Evolutionary conservation across 2,797 vertebrate genomes (phyloP), one percentile per base, ranked within the genome.

Genomic region (Macroramphosus scolopax): DNA sequence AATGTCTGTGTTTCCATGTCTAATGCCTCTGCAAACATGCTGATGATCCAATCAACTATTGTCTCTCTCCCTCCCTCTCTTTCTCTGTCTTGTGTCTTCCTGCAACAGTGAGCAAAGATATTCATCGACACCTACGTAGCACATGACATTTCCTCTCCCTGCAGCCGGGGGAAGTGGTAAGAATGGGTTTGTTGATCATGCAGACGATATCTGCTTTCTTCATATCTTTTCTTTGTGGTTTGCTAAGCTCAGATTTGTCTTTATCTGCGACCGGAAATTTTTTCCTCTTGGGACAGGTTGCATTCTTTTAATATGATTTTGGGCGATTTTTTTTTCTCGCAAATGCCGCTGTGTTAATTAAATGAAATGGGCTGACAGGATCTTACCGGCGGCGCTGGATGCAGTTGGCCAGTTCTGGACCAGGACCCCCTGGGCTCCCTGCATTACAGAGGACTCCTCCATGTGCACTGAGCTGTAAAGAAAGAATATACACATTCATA

Each of bases 361-460:
- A 5, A n/a, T n/a, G n/a, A n/a, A 33, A 20, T 5, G 31, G 5
- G 52, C 90, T 88, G 65, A 92, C 82, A 66, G 89, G 91, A 79
- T 75, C 87, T 93, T 81, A 91, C 93, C 90, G 81, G 95, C 94
- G 18, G 95, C 93, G 54, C 95, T 98, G 71, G 95, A 98, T 52
- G 94, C 94, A 12, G 96, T 98, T 32, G 96, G 96, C 96, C 96
- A 98, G 86, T 97, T 96, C 79, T 98, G 96, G 35, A 98, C 95
- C 55, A 95, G 91, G 78, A 93, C 93, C 49, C 92, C 93, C 51
- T 93, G 87, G 67, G 87, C 85, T 80, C 87, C 87, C 48, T 95
- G 94, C 82, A 98, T 90, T 72, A 97, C 87, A 17, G 91, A 94
- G 36, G 95, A 91, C 80, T 97, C 95, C 73, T 98, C 95, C 92